These are phyloP conservation scores for Meteorus cinctellus DNA, from an alignment of 2,888 invertebrate species.

Conservation along the genomic window DNA sequence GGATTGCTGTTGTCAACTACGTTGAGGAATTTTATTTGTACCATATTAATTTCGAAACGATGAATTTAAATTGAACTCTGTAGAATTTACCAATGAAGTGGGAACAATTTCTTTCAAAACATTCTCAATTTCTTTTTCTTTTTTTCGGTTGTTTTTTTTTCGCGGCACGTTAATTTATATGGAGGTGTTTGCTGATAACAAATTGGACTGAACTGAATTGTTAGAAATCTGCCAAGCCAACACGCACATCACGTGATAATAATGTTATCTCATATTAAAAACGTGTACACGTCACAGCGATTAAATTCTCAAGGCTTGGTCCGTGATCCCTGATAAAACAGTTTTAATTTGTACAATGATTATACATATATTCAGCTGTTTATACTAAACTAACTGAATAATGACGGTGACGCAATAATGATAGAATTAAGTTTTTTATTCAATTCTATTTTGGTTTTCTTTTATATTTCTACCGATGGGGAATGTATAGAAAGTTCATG, in stretches of 20 bases:
- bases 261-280: constrained; percentile 59
- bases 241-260: constrained; percentile 59
- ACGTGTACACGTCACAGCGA: constrained; percentile 32
- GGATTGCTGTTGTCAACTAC: constrained; percentile 63
- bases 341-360: constrained; percentile 45
- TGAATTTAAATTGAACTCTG: constrained; percentile 8
- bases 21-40: constrained; percentile 65
- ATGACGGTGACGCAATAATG: background rate
- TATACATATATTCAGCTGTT: constrained; percentile 12
- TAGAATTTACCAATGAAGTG: background rate
- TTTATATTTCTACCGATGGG: background rate
- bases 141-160: constrained; percentile 19
- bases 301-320: constrained; percentile 52
- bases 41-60: constrained; percentile 55
- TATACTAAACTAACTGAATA: background rate
- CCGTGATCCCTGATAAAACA: constrained; percentile 55
- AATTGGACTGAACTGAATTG: constrained; percentile 38
- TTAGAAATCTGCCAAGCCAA: constrained; percentile 56
- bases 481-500: background rate
- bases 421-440: background rate
- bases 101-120: constrained; percentile 26
- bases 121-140: constrained; percentile 37
- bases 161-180: constrained; percentile 4
- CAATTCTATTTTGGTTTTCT: background rate
- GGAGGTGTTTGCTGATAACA: background rate